Conservation (phyloP, 2,113 vertebrate genomes). For the Coryphaenoides rupestris region DNA sequence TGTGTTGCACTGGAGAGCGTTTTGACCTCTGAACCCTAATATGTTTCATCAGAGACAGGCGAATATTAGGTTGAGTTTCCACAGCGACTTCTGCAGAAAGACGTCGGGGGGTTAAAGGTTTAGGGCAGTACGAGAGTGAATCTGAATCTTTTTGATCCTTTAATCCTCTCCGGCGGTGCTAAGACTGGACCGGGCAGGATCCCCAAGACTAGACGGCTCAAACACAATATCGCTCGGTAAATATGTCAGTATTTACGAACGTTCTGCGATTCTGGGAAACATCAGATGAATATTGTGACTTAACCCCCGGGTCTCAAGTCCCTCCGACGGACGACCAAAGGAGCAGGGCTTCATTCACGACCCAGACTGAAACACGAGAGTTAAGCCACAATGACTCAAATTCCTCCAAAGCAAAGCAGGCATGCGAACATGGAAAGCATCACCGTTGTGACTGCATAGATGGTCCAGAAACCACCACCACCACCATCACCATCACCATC, state of each 20-base stretch:
- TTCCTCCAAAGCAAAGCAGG: slow-evolving; percentile 10
- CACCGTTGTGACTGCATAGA: background rate
- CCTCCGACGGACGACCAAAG: slow-evolving; percentile 2
- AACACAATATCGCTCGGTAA: background rate
- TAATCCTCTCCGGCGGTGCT: too few species aligned
- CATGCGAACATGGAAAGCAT: slow-evolving; percentile 4
- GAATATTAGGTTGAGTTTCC: slow-evolving; percentile 22
- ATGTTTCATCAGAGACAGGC: slow-evolving; percentile 17
- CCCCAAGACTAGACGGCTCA: too few species aligned
- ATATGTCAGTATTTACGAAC: background rate
- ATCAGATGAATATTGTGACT: slow-evolving; percentile 16
- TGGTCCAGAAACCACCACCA: too few species aligned
- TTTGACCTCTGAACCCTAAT: slow-evolving; percentile 40
- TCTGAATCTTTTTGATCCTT: background rate
- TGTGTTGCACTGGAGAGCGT: slow-evolving; percentile 15
- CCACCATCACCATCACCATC: too few species aligned
- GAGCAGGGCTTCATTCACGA: slow-evolving; percentile 20
- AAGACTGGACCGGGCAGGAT: too few species aligned
- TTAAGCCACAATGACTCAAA: slow-evolving; percentile 15
- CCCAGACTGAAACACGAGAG: slow-evolving; percentile 10
- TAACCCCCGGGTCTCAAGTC: slow-evolving; percentile 11
- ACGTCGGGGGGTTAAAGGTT: background rate
- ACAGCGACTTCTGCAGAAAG: background rate
- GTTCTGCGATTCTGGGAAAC: slow-evolving; percentile 22
- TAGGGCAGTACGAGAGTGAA: background rate